Evolutionary conservation across 2,797 vertebrate genomes (phyloP).

Genomic region (Sebastiscus albofasciatus): DNA sequence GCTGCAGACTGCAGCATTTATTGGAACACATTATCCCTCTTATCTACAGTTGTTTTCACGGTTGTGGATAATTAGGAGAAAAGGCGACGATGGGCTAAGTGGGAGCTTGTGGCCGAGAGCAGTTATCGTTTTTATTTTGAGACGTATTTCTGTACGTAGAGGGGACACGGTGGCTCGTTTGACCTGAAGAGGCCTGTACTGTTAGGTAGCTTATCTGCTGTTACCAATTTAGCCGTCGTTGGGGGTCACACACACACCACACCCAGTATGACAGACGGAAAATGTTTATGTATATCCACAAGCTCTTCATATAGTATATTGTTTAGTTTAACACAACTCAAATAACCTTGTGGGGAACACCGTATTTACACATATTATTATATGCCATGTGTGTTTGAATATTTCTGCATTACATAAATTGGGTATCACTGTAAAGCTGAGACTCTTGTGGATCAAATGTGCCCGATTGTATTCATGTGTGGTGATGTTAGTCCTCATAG

Average conservation of each 20-base stretch:
- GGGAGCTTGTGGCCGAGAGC: background rate
- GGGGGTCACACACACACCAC: background rate
- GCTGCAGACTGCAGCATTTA: conserved; percentile 60
- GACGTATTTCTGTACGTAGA: background rate
- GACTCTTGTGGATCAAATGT: too few relatives aligned
- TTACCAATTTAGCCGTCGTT: conserved; percentile 33
- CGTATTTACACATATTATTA: background rate
- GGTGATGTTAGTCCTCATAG: too few relatives aligned
- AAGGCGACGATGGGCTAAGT: conserved; percentile 5
- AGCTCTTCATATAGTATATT: background rate
- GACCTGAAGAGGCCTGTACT: conserved; percentile 8
- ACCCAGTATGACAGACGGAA: background rate
- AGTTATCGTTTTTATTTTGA: background rate
- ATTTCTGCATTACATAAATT: too few relatives aligned
- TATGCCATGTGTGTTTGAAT: too few relatives aligned
- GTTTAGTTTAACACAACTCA: background rate
- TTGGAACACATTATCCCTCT: conserved; percentile 42
- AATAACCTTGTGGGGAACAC: background rate
- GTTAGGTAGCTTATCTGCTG: conserved; percentile 20
- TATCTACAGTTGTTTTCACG: conserved; percentile 26
- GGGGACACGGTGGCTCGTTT: background rate
- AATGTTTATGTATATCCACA: conserved; percentile 7
- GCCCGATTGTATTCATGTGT: too few relatives aligned
- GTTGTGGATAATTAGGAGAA: conserved; percentile 21
- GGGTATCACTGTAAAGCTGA: too few relatives aligned